These are phyloP conservation scores for Etia nguti DNA, from an alignment of 2,113 vertebrate species.

Conservation along the genomic window DNA sequence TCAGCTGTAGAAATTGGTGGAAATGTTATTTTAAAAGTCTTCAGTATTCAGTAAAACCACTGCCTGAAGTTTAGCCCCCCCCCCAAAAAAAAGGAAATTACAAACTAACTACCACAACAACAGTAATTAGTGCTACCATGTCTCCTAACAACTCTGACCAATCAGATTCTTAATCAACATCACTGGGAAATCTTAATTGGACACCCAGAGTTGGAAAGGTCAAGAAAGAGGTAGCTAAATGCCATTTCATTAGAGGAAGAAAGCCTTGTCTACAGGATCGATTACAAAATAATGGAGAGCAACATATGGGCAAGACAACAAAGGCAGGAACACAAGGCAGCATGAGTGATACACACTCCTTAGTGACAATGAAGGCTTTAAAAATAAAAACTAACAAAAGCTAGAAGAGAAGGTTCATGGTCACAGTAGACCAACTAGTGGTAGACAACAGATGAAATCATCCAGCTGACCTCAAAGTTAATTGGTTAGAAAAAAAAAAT, in stretches of 20 bases:
- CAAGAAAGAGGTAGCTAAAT: conserved; percentile 63
- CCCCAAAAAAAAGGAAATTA: conserved; percentile 8
- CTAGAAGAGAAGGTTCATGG: background rate
- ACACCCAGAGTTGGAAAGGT: conserved; percentile 65
- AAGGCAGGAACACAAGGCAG: background rate
- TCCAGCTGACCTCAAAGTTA: background rate
- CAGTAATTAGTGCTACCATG: conserved; percentile 30
- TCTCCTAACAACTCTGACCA: conserved; percentile 26
- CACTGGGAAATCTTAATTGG: conserved; percentile 56
- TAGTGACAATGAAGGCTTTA: background rate
- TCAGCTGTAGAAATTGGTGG: background rate
- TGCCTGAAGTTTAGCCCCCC: background rate
- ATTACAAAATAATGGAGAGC: conserved; percentile 56
- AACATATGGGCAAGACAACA: background rate
- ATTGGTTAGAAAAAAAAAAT: background rate
- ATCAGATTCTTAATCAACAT: conserved; percentile 58
- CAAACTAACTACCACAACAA: background rate
- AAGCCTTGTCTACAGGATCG: conserved; percentile 20
- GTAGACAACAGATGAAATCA: background rate
- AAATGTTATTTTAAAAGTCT: background rate
- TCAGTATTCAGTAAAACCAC: background rate
- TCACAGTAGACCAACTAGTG: background rate
- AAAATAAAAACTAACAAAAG: background rate
- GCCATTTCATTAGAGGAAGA: conserved; percentile 69
- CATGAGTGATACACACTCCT: background rate